Evolutionary conservation across 2,113 vertebrate genomes (phyloP), one percentile per base, ranked within the genome.

Genomic region (Chloebia gouldiae): DNA sequence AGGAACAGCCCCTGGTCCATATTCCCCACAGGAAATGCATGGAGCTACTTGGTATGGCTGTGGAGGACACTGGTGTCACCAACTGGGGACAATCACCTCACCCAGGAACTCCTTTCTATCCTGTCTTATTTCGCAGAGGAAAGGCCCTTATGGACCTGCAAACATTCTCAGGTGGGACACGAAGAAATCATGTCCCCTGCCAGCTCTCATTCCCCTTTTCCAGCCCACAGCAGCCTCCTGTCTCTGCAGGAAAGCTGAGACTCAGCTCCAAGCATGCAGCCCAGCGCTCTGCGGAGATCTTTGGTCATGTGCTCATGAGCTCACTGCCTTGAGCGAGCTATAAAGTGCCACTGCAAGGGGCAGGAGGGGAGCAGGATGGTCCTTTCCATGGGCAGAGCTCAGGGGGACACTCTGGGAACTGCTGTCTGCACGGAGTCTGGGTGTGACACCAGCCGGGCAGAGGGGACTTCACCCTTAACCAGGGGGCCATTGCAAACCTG

Each of bases 341-440:
- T 92, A 91, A 96, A 95, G 95, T 93, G 96, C 86, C 92, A 71
- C 77, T 69, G 60, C 3, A 7, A 47, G 39, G 88, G 82, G 60
- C 91, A 92, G 54, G 64, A 22, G 42, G 45, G 63, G 70, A 59
- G 20, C 53, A 66, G 56, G 33, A n/a, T 37, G 44, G 35, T 81
- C 35, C 45, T 68, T 69, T 54, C 82, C 76, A 10, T 23, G 45
- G 70, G 42, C 61, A 79, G 61, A 65, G 35, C 54, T 73, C 45
- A 6, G 50, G 15, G 77, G 42, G 57, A 51, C 77, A 76, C 44
- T 37, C 33, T 68, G 40, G 30, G 30, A 18, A 3, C 16, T 37
- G 13, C 56, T 33, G 15, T 57, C 40, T 44, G 60, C 31, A 1
- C 11, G 51, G 39, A n/a, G 22, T 10, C 86, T 42, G 31, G 27